These are phyloP conservation scores for Dendrocincla tyrannina DNA, from an alignment of 2,797 vertebrate genomes.

Conservation along the genomic window DNA sequence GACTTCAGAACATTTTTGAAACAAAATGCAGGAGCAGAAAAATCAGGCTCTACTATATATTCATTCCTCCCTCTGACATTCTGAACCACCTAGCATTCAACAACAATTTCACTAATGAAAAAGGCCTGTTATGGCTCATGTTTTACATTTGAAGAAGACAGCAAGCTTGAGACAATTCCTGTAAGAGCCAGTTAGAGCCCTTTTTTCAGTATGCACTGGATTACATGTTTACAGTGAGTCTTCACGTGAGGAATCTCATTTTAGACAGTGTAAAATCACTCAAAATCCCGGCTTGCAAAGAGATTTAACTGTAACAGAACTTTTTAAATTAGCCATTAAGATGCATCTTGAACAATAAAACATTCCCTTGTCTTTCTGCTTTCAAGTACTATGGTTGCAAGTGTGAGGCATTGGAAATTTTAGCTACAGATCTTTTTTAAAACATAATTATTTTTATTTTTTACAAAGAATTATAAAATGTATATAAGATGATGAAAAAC, in stretches of 20 bases:
- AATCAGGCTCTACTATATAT: not conserved
- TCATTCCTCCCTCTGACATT: not conserved
- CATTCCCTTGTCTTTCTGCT: conserved; percentile 31
- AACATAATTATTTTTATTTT: conserved; percentile 24
- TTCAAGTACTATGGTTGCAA: conserved; percentile 60
- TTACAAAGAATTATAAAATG: conserved; percentile 67
- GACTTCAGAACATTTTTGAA: not conserved
- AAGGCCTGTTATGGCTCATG: not conserved
- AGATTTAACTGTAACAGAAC: conserved; percentile 2
- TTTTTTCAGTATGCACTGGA: not conserved
- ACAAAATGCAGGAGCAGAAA: not conserved
- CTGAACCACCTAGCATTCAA: not conserved
- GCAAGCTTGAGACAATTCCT: not conserved
- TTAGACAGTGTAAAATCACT: not conserved
- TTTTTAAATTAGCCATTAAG: not conserved
- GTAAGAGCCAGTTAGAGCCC: not conserved
- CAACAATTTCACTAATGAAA: not conserved
- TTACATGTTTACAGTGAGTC: not conserved
- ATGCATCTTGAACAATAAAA: not conserved
- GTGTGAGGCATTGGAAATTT: conserved; percentile 25
- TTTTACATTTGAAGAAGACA: not conserved
- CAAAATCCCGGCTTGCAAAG: not conserved
- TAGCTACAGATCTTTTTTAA: conserved; percentile 18
- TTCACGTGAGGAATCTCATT: not conserved
- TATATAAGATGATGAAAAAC: conserved; percentile 60